Conservation (phyloP, 2,888 invertebrate species). For the Polylopha cassiicola region DNA sequence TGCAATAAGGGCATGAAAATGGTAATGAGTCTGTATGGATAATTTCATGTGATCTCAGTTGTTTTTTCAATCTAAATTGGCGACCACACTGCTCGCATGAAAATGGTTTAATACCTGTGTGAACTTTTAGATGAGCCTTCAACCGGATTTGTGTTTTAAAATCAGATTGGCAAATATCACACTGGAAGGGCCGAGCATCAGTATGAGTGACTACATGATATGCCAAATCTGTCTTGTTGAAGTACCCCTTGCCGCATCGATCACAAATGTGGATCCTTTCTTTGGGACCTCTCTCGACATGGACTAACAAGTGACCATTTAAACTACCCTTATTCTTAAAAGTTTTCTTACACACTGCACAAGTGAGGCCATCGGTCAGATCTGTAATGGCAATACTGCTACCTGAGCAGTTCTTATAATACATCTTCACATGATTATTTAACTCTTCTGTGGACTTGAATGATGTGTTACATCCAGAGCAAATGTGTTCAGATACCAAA, state of each 20-base stretch:
- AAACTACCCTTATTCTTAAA: constrained; percentile 45
- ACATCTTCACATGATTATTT: constrained; percentile 37
- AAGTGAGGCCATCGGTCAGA: constrained; percentile 37
- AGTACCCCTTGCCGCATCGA: constrained; percentile 53
- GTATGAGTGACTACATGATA: constrained; percentile 48
- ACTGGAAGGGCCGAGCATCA: constrained; percentile 47
- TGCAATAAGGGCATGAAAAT: constrained; percentile 82
- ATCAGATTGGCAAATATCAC: constrained; percentile 52
- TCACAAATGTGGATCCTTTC: constrained; percentile 54
- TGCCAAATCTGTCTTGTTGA: constrained; percentile 40
- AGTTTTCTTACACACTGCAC: constrained; percentile 48
- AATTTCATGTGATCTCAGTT: constrained; percentile 79
- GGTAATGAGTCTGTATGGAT: constrained; percentile 85
- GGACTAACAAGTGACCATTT: constrained; percentile 74
- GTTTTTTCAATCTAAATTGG: constrained; percentile 40
- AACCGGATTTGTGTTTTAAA: constrained; percentile 44
- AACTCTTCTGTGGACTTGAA: constrained; percentile 40
- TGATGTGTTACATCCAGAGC: constrained; percentile 47
- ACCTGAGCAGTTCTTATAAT: constrained; percentile 35
- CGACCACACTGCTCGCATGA: constrained; percentile 48
- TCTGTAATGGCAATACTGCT: constrained; percentile 30
- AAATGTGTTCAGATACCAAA: constrained; percentile 35
- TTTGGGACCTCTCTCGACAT: constrained; percentile 51
- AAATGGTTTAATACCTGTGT: constrained; percentile 44
- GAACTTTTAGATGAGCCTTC: constrained; percentile 42